A percentile compares a stretch with the other conserved stretches of the same genome.
These are phyloP conservation scores for Bradypodion ventrale DNA, from an alignment of 2,797 vertebrate species.

Conservation along the genomic window DNA sequence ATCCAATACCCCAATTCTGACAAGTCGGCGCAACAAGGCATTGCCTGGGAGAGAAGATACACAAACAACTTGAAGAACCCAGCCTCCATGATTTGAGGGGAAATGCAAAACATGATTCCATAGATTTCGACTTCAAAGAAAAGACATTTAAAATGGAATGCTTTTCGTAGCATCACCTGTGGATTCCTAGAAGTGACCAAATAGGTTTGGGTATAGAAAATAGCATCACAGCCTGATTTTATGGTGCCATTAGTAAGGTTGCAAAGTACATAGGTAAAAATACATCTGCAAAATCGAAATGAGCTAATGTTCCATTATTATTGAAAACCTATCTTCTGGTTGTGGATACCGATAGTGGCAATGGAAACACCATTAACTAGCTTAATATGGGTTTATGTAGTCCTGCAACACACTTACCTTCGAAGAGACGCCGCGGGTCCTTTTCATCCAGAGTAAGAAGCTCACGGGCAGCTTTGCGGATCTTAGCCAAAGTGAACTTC, in stretches of 20 bases:
- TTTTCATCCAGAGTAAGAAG: conserved; percentile 93
- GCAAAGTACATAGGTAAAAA: too few species aligned
- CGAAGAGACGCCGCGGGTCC: conserved; percentile 89
- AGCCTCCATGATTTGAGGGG: too few species aligned
- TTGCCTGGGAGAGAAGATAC: conserved; percentile 77
- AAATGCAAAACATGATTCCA: neutral
- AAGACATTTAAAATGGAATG: neutral
- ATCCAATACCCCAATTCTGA: conserved; percentile 91
- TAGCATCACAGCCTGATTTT: neutral
- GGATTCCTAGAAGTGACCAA: neutral
- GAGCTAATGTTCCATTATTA: neutral
- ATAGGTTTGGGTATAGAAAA: neutral
- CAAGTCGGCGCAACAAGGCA: conserved; percentile 89
- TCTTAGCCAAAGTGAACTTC: conserved; percentile 94
- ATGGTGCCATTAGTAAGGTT: neutral
- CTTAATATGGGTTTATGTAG: rapidly evolving
- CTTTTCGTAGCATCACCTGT: neutral
- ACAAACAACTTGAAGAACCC: too few species aligned
- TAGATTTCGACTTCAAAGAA: neutral
- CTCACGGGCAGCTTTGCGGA: conserved; percentile 93
- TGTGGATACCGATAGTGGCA: neutral
- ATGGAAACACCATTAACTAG: neutral
- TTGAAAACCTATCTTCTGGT: neutral
- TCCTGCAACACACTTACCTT: conserved; percentile 74
- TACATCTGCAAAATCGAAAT: neutral